These are phyloP conservation scores for Chloroceryle amazona DNA, from an alignment of 2,797 vertebrate genomes.

Conservation along the genomic window DNA sequence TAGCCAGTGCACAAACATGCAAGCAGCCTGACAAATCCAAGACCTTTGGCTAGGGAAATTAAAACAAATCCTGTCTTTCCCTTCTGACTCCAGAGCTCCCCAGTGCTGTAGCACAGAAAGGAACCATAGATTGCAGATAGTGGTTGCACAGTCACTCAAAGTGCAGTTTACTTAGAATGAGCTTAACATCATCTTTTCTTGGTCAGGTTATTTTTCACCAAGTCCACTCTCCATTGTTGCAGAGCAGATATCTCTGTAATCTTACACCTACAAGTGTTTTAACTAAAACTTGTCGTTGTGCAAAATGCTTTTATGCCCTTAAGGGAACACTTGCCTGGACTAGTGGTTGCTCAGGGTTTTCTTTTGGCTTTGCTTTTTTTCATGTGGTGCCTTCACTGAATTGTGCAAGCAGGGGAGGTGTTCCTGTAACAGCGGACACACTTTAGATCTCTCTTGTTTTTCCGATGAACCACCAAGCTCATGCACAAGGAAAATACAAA, in stretches of 20 bases:
- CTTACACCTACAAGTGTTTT: neutral
- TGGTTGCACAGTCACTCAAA: slow-evolving; percentile 16
- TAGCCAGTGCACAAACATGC: neutral
- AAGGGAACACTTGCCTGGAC: neutral
- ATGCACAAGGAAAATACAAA: neutral
- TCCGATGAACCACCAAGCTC: neutral
- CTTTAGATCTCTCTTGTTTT: neutral
- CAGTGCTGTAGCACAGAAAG: neutral
- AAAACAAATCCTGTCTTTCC: slow-evolving; percentile 19
- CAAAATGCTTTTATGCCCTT: neutral
- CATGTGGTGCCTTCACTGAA: neutral
- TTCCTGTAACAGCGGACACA: neutral
- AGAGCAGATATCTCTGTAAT: slow-evolving; percentile 10
- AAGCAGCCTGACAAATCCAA: neutral
- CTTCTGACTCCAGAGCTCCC: neutral
- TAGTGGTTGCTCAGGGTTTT: neutral
- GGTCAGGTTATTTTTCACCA: neutral
- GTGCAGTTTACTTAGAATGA: neutral
- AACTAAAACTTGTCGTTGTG: neutral
- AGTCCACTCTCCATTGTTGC: neutral
- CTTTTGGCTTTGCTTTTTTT: neutral
- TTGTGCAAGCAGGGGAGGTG: neutral
- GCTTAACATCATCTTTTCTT: slow-evolving; percentile 2
- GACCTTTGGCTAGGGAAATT: neutral
- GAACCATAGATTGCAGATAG: neutral